phyloP scores from a whole-genome alignment of 2,113 vertebrate genomes.

The Indicator indicator region DNA sequence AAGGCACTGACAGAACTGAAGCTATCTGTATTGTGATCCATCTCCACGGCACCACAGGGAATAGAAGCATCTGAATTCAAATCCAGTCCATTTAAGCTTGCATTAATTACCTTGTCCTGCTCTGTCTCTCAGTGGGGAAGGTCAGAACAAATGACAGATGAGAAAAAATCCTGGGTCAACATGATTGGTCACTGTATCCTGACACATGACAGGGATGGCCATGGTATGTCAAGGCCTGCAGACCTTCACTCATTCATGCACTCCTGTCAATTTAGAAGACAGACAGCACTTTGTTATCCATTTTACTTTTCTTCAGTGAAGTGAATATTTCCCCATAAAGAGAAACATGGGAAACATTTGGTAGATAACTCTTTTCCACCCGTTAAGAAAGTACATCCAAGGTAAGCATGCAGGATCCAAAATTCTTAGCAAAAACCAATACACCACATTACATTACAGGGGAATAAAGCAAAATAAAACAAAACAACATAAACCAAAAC shows the following conservation, averaged over 20 bases:
- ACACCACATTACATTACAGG: too few species aligned
- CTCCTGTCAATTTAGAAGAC: background rate
- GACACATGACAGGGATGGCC: background rate
- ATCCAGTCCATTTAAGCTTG: background rate
- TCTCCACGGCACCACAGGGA: background rate
- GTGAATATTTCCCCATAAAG: background rate
- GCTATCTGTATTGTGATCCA: background rate
- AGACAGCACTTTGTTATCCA: background rate
- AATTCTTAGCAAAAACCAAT: background rate
- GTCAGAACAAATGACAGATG: background rate
- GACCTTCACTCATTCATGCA: background rate
- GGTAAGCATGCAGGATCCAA: background rate
- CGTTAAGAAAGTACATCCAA: background rate
- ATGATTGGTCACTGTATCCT: background rate
- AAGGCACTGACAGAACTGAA: background rate
- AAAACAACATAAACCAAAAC: background rate
- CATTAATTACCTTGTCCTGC: background rate
- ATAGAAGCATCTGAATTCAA: background rate
- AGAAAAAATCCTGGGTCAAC: background rate
- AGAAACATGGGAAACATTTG: background rate
- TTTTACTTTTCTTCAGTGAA: background rate
- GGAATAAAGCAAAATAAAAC: background rate
- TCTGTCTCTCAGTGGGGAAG: background rate
- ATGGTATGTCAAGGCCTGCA: background rate
- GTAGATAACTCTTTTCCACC: background rate